phyloP scores from a whole-genome alignment of 2,113 vertebrate genomes.

The Corapipo altera region DNA sequence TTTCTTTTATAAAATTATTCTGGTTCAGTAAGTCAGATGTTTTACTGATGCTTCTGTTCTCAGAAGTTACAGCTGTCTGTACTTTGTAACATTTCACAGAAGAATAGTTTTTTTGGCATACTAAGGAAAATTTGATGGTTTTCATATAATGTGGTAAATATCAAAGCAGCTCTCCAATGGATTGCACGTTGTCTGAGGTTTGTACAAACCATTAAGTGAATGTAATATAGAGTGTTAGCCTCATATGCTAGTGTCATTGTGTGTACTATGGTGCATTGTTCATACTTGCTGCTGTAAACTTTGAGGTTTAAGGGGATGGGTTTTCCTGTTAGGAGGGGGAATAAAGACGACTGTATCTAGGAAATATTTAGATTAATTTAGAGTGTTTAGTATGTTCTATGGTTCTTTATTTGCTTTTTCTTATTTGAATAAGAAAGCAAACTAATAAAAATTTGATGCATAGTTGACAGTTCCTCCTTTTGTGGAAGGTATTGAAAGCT shows the following conservation, averaged over 20 bases:
- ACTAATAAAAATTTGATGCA: not conserved
- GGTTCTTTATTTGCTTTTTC: not conserved
- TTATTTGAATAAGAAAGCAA: constrained; percentile 3
- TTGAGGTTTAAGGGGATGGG: not conserved
- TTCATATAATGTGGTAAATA: not conserved
- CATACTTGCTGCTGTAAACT: not conserved
- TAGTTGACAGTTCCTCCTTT: not conserved
- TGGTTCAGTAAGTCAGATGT: not conserved
- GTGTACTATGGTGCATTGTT: not conserved
- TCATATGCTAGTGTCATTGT: not conserved
- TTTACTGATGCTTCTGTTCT: not conserved
- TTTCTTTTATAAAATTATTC: not conserved
- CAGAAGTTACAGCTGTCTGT: not conserved
- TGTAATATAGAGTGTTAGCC: not conserved
- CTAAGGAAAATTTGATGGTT: not conserved
- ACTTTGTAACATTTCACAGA: not conserved
- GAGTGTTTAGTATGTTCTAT: not conserved
- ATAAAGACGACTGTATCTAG: not conserved
- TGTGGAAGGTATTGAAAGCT: not conserved
- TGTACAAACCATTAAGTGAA: not conserved
- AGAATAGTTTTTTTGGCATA: constrained; percentile 2
- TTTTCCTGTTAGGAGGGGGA: not conserved
- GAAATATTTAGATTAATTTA: constrained; percentile 13
- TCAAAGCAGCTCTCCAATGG: not conserved
- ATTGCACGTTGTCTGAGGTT: not conserved